Base-by-base conservation (phyloP, 2,797 vertebrate species). In the Caiman crocodilus region DNA sequence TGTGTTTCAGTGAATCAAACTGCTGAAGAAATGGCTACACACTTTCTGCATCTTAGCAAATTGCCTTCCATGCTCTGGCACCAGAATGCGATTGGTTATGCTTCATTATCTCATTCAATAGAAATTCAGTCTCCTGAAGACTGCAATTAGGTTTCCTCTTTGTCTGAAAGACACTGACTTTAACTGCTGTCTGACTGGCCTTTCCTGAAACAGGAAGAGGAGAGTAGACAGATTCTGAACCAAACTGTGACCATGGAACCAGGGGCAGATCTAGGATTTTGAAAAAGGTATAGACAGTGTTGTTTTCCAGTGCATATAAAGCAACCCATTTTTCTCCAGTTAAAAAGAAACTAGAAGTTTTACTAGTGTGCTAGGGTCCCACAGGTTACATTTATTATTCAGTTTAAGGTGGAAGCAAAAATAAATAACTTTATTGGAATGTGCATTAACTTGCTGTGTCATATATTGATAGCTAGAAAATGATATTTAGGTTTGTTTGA, bases 61-160 rank as follows among this genome's bases (percentile, higher is more conserved):
- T 91, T 95, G 90, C 85, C 58, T 91, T 80, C 88, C 69, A 91
- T 91, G 91, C 83, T 60, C 82, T 94, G 87, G 81, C 92, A 90
- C 88, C 3, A 15, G 89, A 95, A 85, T 84, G 73, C 95, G 84
- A 78, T 96, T 95, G 94, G 92, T 89, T 95, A 92, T 95, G 94
- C 96, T 96, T 96, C 94, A 93, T 95, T 95, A 94, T 96, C 88
- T 91, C 81, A 84, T 96, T 95, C 95, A 94, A 85, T 94, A 91
- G 91, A 95, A 96, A 91, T 91, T 93, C 91, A 91, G 94, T 85
- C 90, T 95, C 81, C 90, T 91, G 92, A 96, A 95, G 91, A 94
- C 92, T 91, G 88, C 94, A 94, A 91, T 95, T 96, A 95, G 89
- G 87, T 90, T 95, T 95, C 87, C 42, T 82, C 80, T 93, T 93